Evolutionary conservation across 2,797 vertebrate species (phyloP), one percentile per base, ranked within the genome.

Genomic region (Gadopsis marmoratus): DNA sequence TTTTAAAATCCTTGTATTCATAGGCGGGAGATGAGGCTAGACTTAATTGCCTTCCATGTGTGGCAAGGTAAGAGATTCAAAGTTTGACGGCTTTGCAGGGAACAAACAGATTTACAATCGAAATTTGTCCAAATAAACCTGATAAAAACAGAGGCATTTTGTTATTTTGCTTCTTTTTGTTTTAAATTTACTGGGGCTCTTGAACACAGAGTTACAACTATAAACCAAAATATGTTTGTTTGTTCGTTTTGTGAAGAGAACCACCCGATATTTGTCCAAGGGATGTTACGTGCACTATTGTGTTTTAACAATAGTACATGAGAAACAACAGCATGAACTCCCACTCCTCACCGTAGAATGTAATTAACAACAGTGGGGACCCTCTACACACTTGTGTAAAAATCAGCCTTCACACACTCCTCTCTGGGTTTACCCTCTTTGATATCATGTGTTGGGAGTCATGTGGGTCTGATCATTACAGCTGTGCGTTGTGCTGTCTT

Each of bases 1-100:
- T 92, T 84, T 91, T 69, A 74, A 92, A 93, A 91, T 87, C 86
- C 47, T 76, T 88, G 80, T 86, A 86, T 91, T 89, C 84, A 90
- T 74, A 77, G 86, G 62, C 31, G 21, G 70, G 81, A 68, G 61
- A 83, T 48, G 35, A 66, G 75, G 78, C 87, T 75, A 67, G 59
- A 77, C 75, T 83, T 91, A 77, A 92, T 78, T 91, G 89, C 77
- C 78, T 86, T 78, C 71, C 62, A 74, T 81, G 65, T 83, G 77
- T 80, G 80, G 78, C 73, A 79, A 85, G 59, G 79, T 80, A 92
- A 79, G 74, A 75, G 85, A 93, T 90, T 81, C 86, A 83, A 89
- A 70, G 73, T 89, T 80, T 84, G 82, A 37, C 61, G 10, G 45
- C 63, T 55, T 61, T 64, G 74, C 48, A 82, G 60, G 76, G 71